Evolutionary conservation across 2,888 invertebrate species (phyloP), one percentile per base, ranked within the genome.

Genomic region (Ormyrus labotus): DNA sequence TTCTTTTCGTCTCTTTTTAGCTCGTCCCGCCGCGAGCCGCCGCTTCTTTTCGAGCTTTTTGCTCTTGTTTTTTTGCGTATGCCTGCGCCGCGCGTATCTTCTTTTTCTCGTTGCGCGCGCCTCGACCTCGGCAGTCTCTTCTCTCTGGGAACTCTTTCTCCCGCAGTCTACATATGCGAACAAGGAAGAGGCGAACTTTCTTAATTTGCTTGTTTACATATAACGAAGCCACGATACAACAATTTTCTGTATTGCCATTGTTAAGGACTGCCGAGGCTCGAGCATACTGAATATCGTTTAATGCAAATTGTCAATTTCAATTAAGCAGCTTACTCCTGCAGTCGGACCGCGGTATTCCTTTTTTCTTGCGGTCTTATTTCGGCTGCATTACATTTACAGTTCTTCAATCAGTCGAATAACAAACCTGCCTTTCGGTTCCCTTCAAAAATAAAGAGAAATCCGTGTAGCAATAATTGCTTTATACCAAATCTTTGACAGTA

Each of bases 151-250:
- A 34, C 34, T 34, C 34, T 34, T 34, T 34, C 34, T 34, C 34
- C 34, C 61, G 6, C 11, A 34, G 34, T 34, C 48, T 3, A 6
- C 11, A n/a, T n/a, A 19, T 50, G 58, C 11, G 13, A 9, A 11
- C 47, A 57, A 61, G 69, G 73, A 68, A 61, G 45, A 71, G 58
- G 53, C 70, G 55, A 78, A 75, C 79, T 80, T 80, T 82, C 74
- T 82, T 82, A 82, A 82, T 82, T 82, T 80, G 80, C 82, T 82
- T 82, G 82, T 82, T 82, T 82, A 82, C 80, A 80, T 82, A 77
- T 82, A 82, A 82, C 82, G 77, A 82, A 82, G 76, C 67, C 60
- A 7, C 10, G 13, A 53, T 48, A 72, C 73, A 48, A 76, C 77
- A 74, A 81, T 74, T 75, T 81, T 71, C 71, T 65, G 78, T 57